Evolutionary conservation across 2,113 vertebrate species (phyloP), one percentile per base, ranked within the genome.

Genomic region (Clarias macrocephalus): DNA sequence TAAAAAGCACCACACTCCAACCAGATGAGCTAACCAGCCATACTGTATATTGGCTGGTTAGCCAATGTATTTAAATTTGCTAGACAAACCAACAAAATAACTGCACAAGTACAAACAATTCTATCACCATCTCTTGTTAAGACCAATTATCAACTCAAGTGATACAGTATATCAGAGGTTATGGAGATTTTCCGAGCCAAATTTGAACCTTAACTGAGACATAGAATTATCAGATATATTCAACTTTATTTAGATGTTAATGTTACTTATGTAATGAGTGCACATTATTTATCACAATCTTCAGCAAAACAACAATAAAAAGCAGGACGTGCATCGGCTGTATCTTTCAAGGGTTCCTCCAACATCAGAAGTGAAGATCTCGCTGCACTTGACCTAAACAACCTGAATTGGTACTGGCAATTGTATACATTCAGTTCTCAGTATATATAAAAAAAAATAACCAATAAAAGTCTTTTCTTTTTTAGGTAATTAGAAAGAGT

Each of bases 321-420:
- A 57, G 54, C 25, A 59, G 33, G 54, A 59, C n/a, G n/a, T 19
- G 3, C 30, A 59, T 6, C 54, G 3, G 19, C 76, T 80, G 52
- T 16, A 56, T 57, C 52, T 18, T 25, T 37, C 48, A 79, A 79
- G 37, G 12, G 0, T 75, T 37, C 8, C 70, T 73, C 37, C 37
- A 73, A 12, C 52, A 79, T 56, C 15, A 57, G 15, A 30, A n/a
- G 12, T n/a, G 13, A 56, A 57, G 9, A 65, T n/a, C 80, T 82
- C n/a, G 33, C 33, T 65, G 60, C 33, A 82, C 21, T 65, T 82
- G 80, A 63, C 80, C 60, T 82, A 8, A 63, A 65, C 16, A n/a
- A 63, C 5, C 57, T 60, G 21, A 62, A 62, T 1, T 37, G 33
- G 1, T 18, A 19, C 28, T 18, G 56, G 13, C 60, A 48, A 1